A percentile compares a stretch with the other conserved stretches of the same genome.
These are phyloP conservation scores for Stratiolaelaps scimitus DNA, from an alignment of 1,140 invertebrate genomes.

Conservation along the genomic window DNA sequence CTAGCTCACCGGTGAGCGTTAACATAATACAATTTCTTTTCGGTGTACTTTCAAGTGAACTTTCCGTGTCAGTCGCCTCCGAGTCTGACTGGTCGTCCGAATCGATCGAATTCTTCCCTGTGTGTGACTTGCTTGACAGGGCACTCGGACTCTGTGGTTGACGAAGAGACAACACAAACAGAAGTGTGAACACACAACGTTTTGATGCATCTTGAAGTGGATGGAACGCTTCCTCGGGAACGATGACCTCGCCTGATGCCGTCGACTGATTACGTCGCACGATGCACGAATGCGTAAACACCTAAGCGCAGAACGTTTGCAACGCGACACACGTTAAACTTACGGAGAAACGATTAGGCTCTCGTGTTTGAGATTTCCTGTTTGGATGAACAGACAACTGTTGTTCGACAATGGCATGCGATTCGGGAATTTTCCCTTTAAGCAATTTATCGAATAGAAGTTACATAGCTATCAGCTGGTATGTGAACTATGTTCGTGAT, in stretches of 20 bases:
- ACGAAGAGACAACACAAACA: constrained; percentile 36
- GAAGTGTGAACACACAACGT: constrained; percentile 30
- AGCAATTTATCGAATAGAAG: too few relatives aligned
- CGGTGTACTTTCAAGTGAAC: constrained; percentile 38
- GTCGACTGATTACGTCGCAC: background rate
- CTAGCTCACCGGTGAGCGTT: constrained; percentile 57
- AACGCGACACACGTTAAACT: too few relatives aligned
- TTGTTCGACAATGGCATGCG: too few relatives aligned
- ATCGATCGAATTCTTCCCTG: constrained; percentile 21
- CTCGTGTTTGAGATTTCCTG: too few relatives aligned
- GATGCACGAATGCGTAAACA: constrained; percentile 17
- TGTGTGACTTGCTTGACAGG: background rate
- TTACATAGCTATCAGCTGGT: too few relatives aligned
- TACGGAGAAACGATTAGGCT: too few relatives aligned
- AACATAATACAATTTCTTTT: constrained; percentile 50
- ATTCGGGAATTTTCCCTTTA: too few relatives aligned
- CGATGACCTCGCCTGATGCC: background rate
- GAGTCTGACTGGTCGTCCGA: constrained; percentile 10
- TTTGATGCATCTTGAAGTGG: background rate
- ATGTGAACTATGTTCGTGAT: too few relatives aligned
- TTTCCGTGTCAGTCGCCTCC: constrained; percentile 26
- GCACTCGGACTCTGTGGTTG: constrained; percentile 34
- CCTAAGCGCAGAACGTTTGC: background rate
- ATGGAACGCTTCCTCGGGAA: constrained; percentile 15
- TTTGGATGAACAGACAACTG: too few relatives aligned